Base-by-base conservation (phyloP, 2,888 invertebrate species). In the Mesorhabditis belari region DNA sequence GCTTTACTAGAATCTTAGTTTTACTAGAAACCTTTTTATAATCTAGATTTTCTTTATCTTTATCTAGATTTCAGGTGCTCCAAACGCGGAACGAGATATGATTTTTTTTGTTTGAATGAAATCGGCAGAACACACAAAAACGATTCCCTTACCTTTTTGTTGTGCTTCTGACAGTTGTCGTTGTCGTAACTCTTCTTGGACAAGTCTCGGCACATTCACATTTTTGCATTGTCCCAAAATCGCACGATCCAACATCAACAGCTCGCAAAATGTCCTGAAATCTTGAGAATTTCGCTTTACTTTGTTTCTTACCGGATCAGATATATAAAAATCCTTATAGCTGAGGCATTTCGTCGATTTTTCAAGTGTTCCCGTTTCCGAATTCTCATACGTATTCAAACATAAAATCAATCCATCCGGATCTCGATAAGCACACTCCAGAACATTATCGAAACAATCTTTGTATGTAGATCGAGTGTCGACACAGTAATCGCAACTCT, bases 341-440 rank as follows among this genome's bases (percentile, higher is more conserved):
- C 51, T 21, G n/a, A 21, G 21, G 21, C n/a, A 51, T 19, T 21
- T 17, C 19, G n/a, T 21, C 23, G 23, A 19, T 19, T 51, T 51
- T 49, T 9, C n/a, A 53, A 12, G 17, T 12, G 19, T 44, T 9
- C 50, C 64, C 54, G 19, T 66, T 66, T 54, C 62, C 49, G 66
- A 60, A 28, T 67, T 71, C 49, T 71, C 71, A 25, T 62, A 69
- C 6, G 68, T 59, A 55, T 69, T 71, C 50, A 71, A 24, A 51
- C 71, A 71, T 23, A 71, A 58, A 21, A 71, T 68, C 23, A 71
- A 29, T 23, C 66, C 65, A n/a, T 62, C 62, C n/a, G 73, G 73
- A 61, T 73, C 73, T 21, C 69, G 59, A 35, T 73, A 73, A 6
- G 73, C 73, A 29, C 73, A 73, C 55, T 73, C 73, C 9, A 73